These are phyloP conservation scores for Malurus alboscapulatus DNA, from an alignment of 2,113 vertebrate species.

Conservation along the genomic window DNA sequence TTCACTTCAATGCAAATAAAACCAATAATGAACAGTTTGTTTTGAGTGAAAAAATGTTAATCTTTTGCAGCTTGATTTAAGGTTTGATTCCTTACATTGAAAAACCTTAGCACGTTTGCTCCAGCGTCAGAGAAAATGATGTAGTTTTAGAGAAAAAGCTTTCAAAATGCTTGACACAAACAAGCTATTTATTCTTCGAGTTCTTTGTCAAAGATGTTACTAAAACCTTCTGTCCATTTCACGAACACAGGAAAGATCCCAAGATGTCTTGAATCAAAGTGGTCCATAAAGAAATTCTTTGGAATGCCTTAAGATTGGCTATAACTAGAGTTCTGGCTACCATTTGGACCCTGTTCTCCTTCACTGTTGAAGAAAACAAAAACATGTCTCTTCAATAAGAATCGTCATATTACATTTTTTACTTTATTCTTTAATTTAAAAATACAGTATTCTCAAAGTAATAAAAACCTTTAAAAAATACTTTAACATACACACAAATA, in stretches of 20 bases:
- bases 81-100: conserved; percentile 54
- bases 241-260: conserved; percentile 59
- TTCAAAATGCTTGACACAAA: conserved; percentile 77
- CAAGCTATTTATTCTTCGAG: conserved; percentile 76
- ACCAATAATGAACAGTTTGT: neutral
- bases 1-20: conserved; percentile 38
- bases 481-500: neutral
- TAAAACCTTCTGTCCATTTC: conserved; percentile 70
- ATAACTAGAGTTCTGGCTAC: conserved; percentile 97
- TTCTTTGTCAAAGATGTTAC: conserved; percentile 73
- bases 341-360: conserved; percentile 97
- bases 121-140: conserved; percentile 69
- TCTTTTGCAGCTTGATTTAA: conserved; percentile 43
- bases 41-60: conserved; percentile 38
- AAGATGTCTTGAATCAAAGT: conserved; percentile 74
- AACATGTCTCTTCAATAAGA: conserved; percentile 4
- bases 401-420: neutral
- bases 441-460: neutral
- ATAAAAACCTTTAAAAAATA: neutral
- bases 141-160: conserved; percentile 75
- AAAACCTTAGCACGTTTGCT: conserved; percentile 61
- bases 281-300: conserved; percentile 77
- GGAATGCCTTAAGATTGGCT: conserved; percentile 91
- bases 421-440: neutral
- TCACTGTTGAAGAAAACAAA: conserved; percentile 80